These are phyloP conservation scores for Scelioninae gen. 1 DNA, from an alignment of 2,888 invertebrate species.

Conservation along the genomic window DNA sequence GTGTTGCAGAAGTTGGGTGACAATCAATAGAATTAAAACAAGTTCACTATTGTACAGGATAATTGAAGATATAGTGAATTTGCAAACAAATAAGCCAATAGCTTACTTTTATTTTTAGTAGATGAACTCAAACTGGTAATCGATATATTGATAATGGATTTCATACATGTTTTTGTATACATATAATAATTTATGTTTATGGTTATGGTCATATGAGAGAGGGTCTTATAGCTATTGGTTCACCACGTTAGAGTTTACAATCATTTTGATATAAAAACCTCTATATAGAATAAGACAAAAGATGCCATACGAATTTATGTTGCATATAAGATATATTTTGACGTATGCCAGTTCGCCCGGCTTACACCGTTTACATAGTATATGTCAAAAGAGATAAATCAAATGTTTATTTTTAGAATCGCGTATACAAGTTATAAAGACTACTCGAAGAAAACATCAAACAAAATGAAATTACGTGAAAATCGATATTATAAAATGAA, in stretches of 20 bases:
- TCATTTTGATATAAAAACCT: constrained; percentile 7
- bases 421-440: constrained; percentile 19
- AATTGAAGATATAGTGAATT: background rate
- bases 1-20: constrained; percentile 9
- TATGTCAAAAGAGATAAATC: constrained; percentile 33
- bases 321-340: constrained; percentile 23
- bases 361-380: constrained; percentile 4
- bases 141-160: too few species aligned
- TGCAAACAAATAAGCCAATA: too few species aligned
- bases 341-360: constrained; percentile 22
- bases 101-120: too few species aligned
- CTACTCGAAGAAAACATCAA: constrained; percentile 9
- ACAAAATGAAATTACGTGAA: constrained; percentile 7
- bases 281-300: constrained; percentile 1
- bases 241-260: background rate
- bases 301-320: constrained; percentile 6
- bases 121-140: too few species aligned
- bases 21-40: constrained; percentile 25
- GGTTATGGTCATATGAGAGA: background rate
- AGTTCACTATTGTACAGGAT: background rate
- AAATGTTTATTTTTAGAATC: constrained; percentile 27
- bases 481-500: background rate
- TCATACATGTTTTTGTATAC: too few species aligned
- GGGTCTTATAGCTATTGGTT: background rate
- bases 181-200: background rate